Conservation (phyloP, 92 coral and sea anemone genomes). For the Pocillopora meandrina region DNA sequence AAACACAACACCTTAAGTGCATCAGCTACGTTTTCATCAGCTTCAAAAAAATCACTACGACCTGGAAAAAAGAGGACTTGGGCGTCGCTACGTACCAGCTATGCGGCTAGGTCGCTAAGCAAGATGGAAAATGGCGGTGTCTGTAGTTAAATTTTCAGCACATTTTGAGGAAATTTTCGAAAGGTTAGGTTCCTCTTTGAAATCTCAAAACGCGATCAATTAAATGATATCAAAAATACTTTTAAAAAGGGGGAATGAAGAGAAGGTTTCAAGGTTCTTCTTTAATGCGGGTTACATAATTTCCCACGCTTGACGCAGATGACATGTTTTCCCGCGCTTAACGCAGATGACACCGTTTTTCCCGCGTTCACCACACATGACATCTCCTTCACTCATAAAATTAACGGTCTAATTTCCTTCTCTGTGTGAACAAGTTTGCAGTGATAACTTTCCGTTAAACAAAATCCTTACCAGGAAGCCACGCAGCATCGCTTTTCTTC, state of each 20-base stretch:
- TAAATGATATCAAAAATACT: no score
- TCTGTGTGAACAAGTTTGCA: not conserved
- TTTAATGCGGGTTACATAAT: not conserved
- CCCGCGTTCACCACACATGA: not conserved
- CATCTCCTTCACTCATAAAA: not conserved
- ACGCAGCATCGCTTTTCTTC: conserved; percentile 53
- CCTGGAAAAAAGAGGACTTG: no score
- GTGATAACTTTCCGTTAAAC: not conserved
- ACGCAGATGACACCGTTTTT: not conserved
- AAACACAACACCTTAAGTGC: not conserved
- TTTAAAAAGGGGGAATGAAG: not conserved
- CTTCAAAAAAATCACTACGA: no score
- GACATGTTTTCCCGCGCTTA: not conserved
- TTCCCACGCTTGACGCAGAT: not conserved
- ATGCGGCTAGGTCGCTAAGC: no score
- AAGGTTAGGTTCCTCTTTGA: no score
- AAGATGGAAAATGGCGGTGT: no score
- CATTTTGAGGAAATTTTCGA: no score
- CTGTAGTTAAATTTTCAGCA: no score
- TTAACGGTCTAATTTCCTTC: not conserved
- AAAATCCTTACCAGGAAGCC: conserved; percentile 73
- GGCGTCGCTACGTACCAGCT: no score
- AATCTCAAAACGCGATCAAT: no score
- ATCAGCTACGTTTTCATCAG: not conserved
- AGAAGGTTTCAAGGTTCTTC: not conserved